Evolutionary conservation across 2,888 invertebrate species (phyloP).

Genomic region (Brachypalpus laphriformis): DNA sequence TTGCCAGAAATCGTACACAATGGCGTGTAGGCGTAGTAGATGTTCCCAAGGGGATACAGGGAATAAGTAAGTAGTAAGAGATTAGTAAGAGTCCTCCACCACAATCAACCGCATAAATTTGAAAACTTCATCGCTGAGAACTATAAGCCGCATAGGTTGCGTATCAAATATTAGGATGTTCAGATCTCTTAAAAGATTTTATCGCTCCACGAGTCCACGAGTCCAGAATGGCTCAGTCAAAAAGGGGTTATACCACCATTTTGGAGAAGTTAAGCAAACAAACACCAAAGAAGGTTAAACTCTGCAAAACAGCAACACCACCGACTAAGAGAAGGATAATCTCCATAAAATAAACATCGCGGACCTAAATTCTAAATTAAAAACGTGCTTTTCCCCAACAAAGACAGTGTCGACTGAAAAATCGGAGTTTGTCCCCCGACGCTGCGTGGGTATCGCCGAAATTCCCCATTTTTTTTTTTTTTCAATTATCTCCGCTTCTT

Average conservation of each 20-base stretch:
- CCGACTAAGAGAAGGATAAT: not conserved
- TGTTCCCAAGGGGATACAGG: too few species aligned
- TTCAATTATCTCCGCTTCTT: slow-evolving; percentile 32
- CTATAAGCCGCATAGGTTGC: too few species aligned
- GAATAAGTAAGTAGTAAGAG: too few species aligned
- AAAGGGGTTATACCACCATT: not conserved
- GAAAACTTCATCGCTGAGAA: too few species aligned
- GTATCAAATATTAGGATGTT: too few species aligned
- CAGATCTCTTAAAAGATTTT: too few species aligned
- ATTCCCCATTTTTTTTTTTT: slow-evolving; percentile 7
- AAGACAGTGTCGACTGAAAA: not conserved
- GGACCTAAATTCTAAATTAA: slow-evolving; percentile 67
- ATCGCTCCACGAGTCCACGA: too few species aligned
- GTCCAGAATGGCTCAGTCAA: too few species aligned
- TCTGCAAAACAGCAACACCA: not conserved
- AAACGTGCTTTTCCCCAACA: slow-evolving; percentile 62
- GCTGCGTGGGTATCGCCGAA: slow-evolving; percentile 2
- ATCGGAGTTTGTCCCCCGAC: slow-evolving; percentile 17
- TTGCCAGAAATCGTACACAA: too few species aligned
- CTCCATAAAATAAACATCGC: slow-evolving; percentile 60
- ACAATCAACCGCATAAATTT: too few species aligned
- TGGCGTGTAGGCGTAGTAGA: too few species aligned
- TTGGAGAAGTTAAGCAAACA: not conserved
- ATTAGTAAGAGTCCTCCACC: too few species aligned
- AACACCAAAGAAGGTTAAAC: not conserved